Evolutionary conservation across 2,888 invertebrate species (phyloP), one percentile per base, ranked within the genome.

Genomic region (Phasia obesa): DNA sequence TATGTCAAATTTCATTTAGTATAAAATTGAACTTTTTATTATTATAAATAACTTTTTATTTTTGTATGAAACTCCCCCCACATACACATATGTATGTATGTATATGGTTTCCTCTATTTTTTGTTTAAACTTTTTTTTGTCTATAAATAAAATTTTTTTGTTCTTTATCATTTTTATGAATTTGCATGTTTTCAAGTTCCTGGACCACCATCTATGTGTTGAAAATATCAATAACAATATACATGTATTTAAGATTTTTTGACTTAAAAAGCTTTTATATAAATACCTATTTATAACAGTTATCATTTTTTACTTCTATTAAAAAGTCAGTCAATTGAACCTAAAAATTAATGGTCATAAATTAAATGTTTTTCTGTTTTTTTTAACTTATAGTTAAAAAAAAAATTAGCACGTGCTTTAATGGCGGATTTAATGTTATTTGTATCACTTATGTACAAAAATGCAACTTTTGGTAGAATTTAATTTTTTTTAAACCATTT

Each of bases 151-250:
- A 17, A 21, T 27, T 75, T 71, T 69, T 69, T 11, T 79, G 44
- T 5, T 47, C 78, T 82, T 51, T 78, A 82, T 82, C 78, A 70
- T 75, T 83, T 78, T 75, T 47, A 65, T 83, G 75, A 65, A 83
- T 83, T 83, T 83, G 82, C 78, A 83, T 83, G 82, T 70, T 60
- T 78, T 83, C 75, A 78, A 83, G 78, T 75, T 83, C 78, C 78
- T 83, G 82, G 82, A 83, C 82, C 82, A 83, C 82, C 82, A 60
- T 69, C 75, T 67, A 79, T 67, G 78, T 79, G 78, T 60, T 79
- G 78, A 79, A 73, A 79, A 65, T 73, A 79, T 79, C 71, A 79
- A 79, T 79, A 79, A 79, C 59, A 51, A 23, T 79, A 23, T 65
- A 59, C 64, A 65, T 75, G 57, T 49, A 59, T 78, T 59, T 71